Percentiles rank a stretch among this genome's conserved stretches.
Conservation (phyloP, 2,888 invertebrate species). For the Drosophila barbarae region DNA sequence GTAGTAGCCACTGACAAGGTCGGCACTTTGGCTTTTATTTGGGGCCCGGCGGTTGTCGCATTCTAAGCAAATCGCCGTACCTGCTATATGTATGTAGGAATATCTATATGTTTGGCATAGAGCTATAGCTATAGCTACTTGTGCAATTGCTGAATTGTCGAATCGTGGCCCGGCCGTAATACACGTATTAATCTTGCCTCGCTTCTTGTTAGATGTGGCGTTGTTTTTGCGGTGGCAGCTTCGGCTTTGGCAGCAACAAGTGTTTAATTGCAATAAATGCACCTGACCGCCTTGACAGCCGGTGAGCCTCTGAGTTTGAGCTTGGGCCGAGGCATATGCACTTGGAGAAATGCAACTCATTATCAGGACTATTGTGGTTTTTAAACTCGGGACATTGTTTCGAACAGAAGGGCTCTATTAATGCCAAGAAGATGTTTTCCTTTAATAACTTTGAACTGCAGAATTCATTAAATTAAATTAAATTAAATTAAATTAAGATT, state of each 20-base stretch:
- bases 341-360: background rate
- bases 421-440: background rate
- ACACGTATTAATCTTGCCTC: conserved; percentile 41
- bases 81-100: conserved; percentile 8
- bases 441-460: too few species aligned
- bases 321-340: conserved; percentile 24
- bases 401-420: rapidly evolving
- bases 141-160: conserved; percentile 33
- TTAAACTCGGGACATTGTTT: background rate
- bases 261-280: conserved; percentile 75
- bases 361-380: background rate
- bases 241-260: conserved; percentile 64
- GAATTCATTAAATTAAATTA: background rate
- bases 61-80: conserved; percentile 56
- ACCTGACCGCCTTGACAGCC: conserved; percentile 66
- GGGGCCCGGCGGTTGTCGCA: conserved; percentile 66
- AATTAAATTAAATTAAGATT: background rate
- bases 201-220: conserved; percentile 58
- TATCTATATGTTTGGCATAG: background rate
- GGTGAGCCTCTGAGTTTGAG: conserved; percentile 44
- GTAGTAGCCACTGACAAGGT: conserved; percentile 62
- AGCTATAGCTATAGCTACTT: conserved; percentile 5
- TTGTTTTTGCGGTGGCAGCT: conserved; percentile 48
- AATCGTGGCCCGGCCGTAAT: conserved; percentile 47
- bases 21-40: conserved; percentile 66